Evolutionary conservation across 1,140 invertebrate species (phyloP), one percentile per base, ranked within the genome.

Genomic region (Bombus confusus): DNA sequence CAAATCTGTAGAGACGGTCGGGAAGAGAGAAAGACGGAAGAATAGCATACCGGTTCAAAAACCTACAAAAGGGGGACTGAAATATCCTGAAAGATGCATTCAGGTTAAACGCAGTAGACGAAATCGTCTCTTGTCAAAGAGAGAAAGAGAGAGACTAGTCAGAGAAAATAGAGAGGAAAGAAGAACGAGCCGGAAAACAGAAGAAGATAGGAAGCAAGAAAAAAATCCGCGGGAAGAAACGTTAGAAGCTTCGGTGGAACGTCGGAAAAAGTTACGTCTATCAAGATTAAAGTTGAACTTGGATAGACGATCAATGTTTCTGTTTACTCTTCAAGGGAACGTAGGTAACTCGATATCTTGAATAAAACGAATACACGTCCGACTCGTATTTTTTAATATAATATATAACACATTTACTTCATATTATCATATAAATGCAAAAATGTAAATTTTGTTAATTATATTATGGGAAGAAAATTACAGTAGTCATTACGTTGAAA

Each of bases 1-100:
- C 68, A 90, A 87, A 85, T 81, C 69, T 74, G 59, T 72, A 73
- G 84, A 74, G 82, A 80, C 62, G 34, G 74, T 39, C 47, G 25
- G 71, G 41, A 41, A 77, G 43, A 73, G 73, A 73, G 9, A 80
- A 72, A 83, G 86, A 91, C n/a, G 68, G 88, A 91, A 93, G 92
- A 94, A 94, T 92, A 84, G 92, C 84, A 86, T 94, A 94, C 93
- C 93, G 92, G 93, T 94, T 93, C 86, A 92, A 92, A 91, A 91
- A 93, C 89, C 92, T 93, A 94, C 94, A 95, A 95, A 95, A 91
- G 91, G 87, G 86, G 87, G 91, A 92, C 92, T 88, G 90, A 91
- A 91, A 93, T 94, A 93, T 94, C 93, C 91, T 94, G 93, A 93
- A 94, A 93, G 94, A 94, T 93, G 93, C 92, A 94, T 95, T 95